These are phyloP conservation scores for Macquaria ambigua DNA, from an alignment of 2,113 vertebrate species.

Conservation along the genomic window DNA sequence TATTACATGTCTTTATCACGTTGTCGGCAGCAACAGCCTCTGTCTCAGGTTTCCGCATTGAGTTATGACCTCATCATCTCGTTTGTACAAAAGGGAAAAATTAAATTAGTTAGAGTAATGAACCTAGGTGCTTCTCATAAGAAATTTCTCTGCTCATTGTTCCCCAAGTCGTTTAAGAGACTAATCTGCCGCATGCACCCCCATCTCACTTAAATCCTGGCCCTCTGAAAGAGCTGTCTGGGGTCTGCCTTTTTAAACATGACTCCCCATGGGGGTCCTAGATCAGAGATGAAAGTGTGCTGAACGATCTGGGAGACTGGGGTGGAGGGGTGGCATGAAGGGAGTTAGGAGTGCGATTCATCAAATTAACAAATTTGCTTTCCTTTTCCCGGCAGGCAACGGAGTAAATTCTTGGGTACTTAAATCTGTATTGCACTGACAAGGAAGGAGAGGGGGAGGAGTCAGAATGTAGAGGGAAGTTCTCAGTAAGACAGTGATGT, in stretches of 20 bases:
- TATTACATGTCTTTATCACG: conserved; percentile 83
- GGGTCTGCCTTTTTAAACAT: conserved; percentile 70
- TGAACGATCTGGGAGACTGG: conserved; percentile 60
- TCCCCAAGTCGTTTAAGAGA: conserved; percentile 77
- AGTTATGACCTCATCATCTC: conserved; percentile 85
- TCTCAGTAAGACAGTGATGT: conserved; percentile 79
- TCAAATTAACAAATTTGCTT: conserved; percentile 81
- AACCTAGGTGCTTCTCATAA: conserved; percentile 78
- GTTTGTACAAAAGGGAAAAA: conserved; percentile 83
- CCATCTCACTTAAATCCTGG: conserved; percentile 70
- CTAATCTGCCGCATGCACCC: conserved; percentile 71
- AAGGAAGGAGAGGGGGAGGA: conserved; percentile 68
- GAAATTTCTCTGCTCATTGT: conserved; percentile 75
- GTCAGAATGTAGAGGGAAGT: conserved; percentile 73
- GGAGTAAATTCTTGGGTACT: conserved; percentile 69
- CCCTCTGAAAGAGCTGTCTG: conserved; percentile 66
- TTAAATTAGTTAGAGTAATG: conserved; percentile 85
- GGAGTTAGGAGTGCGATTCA: conserved; percentile 68
- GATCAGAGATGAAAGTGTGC: conserved; percentile 74
- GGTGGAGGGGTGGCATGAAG: conserved; percentile 58
- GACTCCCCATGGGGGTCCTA: conserved; percentile 67
- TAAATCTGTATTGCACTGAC: conserved; percentile 64
- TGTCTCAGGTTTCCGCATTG: conserved; percentile 73
- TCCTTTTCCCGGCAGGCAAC: conserved; percentile 57
- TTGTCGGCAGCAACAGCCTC: conserved; percentile 72